phyloP scores from a whole-genome alignment of 2,113 vertebrate genomes.

The Archilochus colubris region DNA sequence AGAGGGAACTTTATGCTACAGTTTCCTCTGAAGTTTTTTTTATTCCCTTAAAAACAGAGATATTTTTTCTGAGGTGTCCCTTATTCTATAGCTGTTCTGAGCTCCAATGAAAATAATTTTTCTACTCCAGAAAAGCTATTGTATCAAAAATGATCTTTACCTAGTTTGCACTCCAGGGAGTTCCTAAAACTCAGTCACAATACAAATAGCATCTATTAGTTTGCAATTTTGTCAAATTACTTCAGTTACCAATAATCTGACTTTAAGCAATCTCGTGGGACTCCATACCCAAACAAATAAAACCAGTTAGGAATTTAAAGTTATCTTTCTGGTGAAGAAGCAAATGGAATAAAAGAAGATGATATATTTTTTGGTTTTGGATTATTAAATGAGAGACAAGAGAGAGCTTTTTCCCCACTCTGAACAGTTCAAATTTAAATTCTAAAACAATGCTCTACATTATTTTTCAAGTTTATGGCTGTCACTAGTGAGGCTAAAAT shows the following conservation, averaged over 20 bases:
- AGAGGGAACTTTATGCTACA: neutral
- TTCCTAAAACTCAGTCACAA: neutral
- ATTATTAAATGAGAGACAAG: neutral
- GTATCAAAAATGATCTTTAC: neutral
- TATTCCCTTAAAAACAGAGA: fast-evolving
- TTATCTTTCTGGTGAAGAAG: neutral
- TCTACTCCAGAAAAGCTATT: neutral
- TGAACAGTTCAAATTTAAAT: neutral
- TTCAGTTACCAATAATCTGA: neutral
- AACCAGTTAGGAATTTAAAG: neutral
- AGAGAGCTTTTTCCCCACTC: neutral
- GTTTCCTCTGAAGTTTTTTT: too few relatives aligned
- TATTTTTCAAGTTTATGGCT: constrained; percentile 11
- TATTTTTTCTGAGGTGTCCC: neutral
- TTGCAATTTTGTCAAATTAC: neutral
- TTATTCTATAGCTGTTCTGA: neutral
- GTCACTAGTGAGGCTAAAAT: neutral
- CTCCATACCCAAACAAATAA: neutral
- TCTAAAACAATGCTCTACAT: neutral
- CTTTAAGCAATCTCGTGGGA: neutral
- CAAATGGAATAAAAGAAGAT: neutral
- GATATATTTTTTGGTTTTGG: neutral
- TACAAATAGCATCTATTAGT: neutral
- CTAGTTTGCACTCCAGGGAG: neutral
- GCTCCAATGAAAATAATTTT: neutral